These are phyloP conservation scores for Jacana jacana DNA, from an alignment of 2,113 vertebrate genomes.

Conservation along the genomic window DNA sequence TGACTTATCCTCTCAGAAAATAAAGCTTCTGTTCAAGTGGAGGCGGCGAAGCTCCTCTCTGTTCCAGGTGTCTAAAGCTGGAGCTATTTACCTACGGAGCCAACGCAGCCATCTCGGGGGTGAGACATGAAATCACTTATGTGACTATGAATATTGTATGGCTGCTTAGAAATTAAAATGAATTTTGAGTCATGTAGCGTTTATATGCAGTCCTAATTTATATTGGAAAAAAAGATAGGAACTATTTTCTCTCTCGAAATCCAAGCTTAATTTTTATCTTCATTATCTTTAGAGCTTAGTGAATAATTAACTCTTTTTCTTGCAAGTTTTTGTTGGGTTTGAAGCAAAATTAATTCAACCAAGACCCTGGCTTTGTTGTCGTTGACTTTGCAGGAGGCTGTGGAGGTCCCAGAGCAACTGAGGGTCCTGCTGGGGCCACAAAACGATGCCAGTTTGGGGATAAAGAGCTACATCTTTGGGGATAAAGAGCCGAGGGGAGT, in stretches of 20 bases:
- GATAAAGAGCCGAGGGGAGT: neutral
- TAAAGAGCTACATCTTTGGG: neutral
- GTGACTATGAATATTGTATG: constrained; percentile 1
- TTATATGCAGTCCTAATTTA: constrained; percentile 36
- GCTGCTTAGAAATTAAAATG: constrained; percentile 49
- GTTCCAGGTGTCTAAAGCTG: neutral
- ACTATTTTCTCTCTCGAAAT: constrained; percentile 27
- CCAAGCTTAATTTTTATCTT: constrained; percentile 52
- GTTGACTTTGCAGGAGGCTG: neutral
- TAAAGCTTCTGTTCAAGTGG: too few relatives aligned
- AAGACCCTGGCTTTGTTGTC: neutral
- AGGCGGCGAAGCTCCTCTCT: neutral
- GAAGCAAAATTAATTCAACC: constrained; percentile 7
- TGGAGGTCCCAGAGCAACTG: neutral
- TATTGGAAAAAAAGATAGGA: constrained; percentile 36
- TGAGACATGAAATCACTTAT: neutral
- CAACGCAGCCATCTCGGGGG: neutral
- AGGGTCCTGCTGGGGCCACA: neutral
- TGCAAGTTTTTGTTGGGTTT: neutral
- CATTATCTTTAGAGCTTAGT: constrained; percentile 41
- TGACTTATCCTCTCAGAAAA: neutral
- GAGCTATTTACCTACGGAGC: neutral
- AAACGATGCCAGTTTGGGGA: neutral
- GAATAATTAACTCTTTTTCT: constrained; percentile 43
- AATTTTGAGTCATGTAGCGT: neutral